Evolutionary conservation across 2,797 vertebrate species (phyloP), one percentile per base, ranked within the genome.

Genomic region (Halcyon badia): DNA sequence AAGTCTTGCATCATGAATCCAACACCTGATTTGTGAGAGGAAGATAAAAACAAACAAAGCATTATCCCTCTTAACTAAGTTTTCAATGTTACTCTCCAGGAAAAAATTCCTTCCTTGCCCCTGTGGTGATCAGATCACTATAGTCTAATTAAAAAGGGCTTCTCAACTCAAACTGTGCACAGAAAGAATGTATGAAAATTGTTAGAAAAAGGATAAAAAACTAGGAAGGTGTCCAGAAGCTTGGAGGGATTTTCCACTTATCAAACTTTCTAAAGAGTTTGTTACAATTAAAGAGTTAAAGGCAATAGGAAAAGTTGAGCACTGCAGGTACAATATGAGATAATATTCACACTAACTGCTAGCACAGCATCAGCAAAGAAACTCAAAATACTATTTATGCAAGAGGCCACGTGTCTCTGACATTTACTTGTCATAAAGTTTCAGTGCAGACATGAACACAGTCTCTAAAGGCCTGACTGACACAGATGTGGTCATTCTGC

Each of bases 151-250:
- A 83, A 94, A 94, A 87, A 87, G 48, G 75, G 82, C 35, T 93
- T 89, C 75, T 97, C 61, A 16, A 73, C 51, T 87, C 87, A 95
- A 97, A 78, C 52, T 22, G 20, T 69, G 37, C 57, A 72, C 92
- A 86, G 79, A 94, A 97, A 90, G 80, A 98, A 97, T 93, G 83
- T 87, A 95, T 87, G 89, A 96, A 97, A 97, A 94, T 81, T 94
- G 85, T 80, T 69, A 97, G 60, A 37, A 94, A 77, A 96, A 93
- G 65, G 54, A 89, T 81, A 72, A 83, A 94, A 94, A 94, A 1
- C 19, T 9, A 92, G 20, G 56, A 95, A 85, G 94, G 92, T 79
- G 41, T 44, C 87, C 97, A 97, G 87, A 94, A 95, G 37, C 69
- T 96, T 83, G 46, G 30, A 93, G 66, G 88, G 80, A 87, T 81